Evolutionary conservation across 2,888 invertebrate genomes (phyloP).

Genomic region (Molorchus minor): DNA sequence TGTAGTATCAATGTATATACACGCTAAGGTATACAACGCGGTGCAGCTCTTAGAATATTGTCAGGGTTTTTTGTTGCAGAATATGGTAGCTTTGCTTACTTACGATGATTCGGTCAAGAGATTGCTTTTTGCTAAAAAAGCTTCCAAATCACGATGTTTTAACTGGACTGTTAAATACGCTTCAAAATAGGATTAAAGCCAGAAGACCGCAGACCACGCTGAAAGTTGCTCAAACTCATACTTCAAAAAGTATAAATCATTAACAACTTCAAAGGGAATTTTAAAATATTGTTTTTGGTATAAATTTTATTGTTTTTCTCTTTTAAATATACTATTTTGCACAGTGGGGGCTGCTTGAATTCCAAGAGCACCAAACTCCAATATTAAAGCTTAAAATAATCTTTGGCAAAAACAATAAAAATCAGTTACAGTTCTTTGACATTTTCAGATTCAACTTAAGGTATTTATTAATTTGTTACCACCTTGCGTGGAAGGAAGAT

Average conservation of each 20-base stretch:
- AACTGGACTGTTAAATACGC: slow-evolving; percentile 79
- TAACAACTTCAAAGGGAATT: too few species aligned
- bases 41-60: slow-evolving; percentile 87
- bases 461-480: too few species aligned
- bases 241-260: slow-evolving; percentile 33
- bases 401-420: too few species aligned
- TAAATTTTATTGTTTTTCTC: too few species aligned
- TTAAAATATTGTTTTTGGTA: too few species aligned
- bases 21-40: slow-evolving; percentile 92
- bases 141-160: slow-evolving; percentile 90
- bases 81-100: slow-evolving; percentile 92
- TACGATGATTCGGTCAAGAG: slow-evolving; percentile 91
- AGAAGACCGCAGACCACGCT: slow-evolving; percentile 59
- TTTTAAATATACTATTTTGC: too few species aligned
- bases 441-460: too few species aligned
- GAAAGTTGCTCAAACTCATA: slow-evolving; percentile 47
- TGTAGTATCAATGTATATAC: slow-evolving; percentile 91
- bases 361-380: too few species aligned
- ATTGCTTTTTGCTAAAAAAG: slow-evolving; percentile 86
- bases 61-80: slow-evolving; percentile 89
- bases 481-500: too few species aligned
- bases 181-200: slow-evolving; percentile 83
- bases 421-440: too few species aligned
- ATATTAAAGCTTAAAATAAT: too few species aligned
- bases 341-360: too few species aligned